phyloP scores from a whole-genome alignment of 2,113 vertebrate genomes.

The Ceratotherium simum region DNA sequence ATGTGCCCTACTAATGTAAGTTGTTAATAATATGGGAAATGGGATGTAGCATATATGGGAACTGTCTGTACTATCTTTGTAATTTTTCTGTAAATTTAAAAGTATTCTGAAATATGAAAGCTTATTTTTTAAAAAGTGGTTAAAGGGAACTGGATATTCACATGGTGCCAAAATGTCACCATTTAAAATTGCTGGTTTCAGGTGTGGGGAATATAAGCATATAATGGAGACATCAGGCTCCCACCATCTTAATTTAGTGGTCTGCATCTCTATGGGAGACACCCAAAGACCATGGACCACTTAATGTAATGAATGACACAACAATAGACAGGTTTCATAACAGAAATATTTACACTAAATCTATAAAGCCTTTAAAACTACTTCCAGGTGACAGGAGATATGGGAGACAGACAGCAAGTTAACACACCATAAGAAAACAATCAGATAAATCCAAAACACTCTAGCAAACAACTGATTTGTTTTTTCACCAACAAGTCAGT shows the following conservation, averaged over 20 bases:
- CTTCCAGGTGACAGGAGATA: background rate
- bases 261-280: background rate
- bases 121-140: background rate
- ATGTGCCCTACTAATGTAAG: background rate
- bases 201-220: rapidly evolving
- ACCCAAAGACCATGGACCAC: background rate
- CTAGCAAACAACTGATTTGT: rapidly evolving
- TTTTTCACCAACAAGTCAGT: too few species aligned
- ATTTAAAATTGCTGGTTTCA: too few species aligned
- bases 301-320: background rate
- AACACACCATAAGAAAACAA: background rate
- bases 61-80: background rate
- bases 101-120: background rate
- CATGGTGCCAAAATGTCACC: rapidly evolving
- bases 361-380: background rate
- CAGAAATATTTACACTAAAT: rapidly evolving
- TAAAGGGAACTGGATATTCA: background rate
- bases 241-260: rapidly evolving
- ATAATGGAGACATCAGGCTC: background rate
- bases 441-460: background rate
- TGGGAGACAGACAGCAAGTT: rapidly evolving
- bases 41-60: background rate
- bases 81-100: background rate
- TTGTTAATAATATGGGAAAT: background rate
- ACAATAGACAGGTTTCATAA: background rate